Evolutionary conservation across 2,797 vertebrate species (phyloP), one percentile per base, ranked within the genome.

Genomic region (Diglossa cyanea): DNA sequence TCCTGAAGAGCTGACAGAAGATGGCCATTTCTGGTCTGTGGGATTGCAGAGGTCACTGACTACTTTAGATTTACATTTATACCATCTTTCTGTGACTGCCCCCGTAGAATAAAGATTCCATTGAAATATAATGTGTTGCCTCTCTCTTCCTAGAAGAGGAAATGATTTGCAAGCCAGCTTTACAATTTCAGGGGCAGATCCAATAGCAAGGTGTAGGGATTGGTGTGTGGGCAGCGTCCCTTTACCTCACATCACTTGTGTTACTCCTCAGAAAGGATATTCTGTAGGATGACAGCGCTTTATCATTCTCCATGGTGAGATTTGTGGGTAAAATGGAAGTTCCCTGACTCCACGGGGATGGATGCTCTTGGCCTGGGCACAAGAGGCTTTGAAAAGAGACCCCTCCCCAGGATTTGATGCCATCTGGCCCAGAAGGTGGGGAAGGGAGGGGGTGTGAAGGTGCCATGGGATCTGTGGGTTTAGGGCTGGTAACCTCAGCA

Each of bases 391-490:
- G 92, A 57, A 92, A 82, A 85, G 92, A 91, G 45, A 51, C 53
- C 78, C 50, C 71, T 93, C 55, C 60, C 75, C 71, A 77, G 93
- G 93, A 93, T 80, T 90, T 86, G 89, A 30, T 84, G 83, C 95
- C 90, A 95, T 97, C 95, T 96, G 92, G 93, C 79, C 90, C 80
- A 77, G 66, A 66, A 71, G 77, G 35, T 92, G 91, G 81, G 77
- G 50, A 92, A 66, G 48, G 94, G 93, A 87, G 95, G 94, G 80
- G 75, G 71, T 91, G 55, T 40, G 31, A 76, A 86, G 40, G 71
- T 86, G 6, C 74, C 86, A 21, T 70, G 90, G 80, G 83, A 92
- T 74, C 66, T 1, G 48, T 83, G 45, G 57, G 6, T 92, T 95
- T 79, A 73, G 78, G 42, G 45, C 65, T 71, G 51, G 47, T 54